Conservation (phyloP, 2,113 vertebrate genomes). For the Falco punctatus region DNA sequence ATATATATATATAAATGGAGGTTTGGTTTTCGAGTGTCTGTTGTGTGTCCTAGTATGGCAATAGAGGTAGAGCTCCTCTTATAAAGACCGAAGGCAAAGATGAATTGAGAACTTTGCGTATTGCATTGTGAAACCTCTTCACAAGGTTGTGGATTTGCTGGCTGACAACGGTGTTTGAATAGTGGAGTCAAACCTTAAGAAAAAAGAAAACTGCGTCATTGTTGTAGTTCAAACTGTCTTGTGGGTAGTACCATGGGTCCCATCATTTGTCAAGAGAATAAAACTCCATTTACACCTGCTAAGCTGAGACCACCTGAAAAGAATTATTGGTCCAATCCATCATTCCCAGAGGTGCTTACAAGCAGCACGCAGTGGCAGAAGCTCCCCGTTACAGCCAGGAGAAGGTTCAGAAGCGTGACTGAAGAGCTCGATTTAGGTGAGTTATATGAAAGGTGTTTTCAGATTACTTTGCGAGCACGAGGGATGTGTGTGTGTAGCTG, state of each 20-base stretch:
- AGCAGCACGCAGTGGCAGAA: background rate
- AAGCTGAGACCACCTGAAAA: background rate
- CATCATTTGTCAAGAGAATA: background rate
- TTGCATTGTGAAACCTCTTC: background rate
- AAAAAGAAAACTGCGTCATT: background rate
- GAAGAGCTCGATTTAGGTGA: background rate
- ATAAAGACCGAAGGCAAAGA: background rate
- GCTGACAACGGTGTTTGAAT: background rate
- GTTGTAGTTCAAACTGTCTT: background rate
- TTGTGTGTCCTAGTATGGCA: background rate
- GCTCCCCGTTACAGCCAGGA: background rate
- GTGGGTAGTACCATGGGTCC: background rate
- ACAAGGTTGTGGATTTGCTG: background rate
- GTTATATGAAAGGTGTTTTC: background rate
- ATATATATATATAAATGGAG: too few relatives aligned
- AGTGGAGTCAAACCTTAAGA: background rate
- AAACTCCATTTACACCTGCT: constrained; percentile 8
- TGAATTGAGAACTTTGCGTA: background rate
- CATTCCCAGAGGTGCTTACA: constrained; percentile 25
- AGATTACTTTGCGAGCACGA: background rate
- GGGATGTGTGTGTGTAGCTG: background rate
- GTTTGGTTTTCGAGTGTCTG: background rate
- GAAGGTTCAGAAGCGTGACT: background rate
- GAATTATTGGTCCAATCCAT: background rate
- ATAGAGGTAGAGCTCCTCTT: background rate